A percentile compares a stretch with the other conserved stretches of the same genome.
These are phyloP conservation scores for Craseonycteris thonglongyai DNA, from an alignment of 2,113 vertebrate genomes.

Conservation along the genomic window DNA sequence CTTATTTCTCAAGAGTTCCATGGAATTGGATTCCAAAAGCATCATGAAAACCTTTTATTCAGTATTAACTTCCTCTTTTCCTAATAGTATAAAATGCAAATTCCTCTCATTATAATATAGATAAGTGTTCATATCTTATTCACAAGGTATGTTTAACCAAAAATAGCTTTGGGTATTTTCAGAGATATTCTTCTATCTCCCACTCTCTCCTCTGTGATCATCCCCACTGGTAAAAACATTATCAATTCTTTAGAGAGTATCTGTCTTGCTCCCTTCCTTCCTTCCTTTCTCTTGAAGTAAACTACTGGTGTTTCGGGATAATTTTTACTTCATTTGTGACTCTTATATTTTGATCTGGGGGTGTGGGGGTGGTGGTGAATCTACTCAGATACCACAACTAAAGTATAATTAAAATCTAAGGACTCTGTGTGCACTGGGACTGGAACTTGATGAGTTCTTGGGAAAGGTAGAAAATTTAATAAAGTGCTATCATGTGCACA, in stretches of 20 bases:
- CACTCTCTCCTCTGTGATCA: rapidly evolving
- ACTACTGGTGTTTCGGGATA: background rate
- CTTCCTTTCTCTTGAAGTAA: background rate
- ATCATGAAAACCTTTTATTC: background rate
- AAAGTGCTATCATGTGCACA: background rate
- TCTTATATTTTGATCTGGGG: background rate
- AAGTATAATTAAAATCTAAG: background rate
- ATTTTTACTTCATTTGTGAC: background rate
- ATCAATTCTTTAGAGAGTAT: background rate
- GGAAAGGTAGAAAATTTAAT: background rate
- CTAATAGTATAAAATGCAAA: background rate
- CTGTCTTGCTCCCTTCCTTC: background rate
- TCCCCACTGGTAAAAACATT: background rate
- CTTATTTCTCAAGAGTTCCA: constrained; percentile 37
- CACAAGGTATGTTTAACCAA: background rate
- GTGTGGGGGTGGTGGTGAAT: too few species aligned
- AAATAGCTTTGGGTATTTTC: background rate
- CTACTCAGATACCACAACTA: background rate
- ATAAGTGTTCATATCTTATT: background rate
- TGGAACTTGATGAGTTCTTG: background rate
- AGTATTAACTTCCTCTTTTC: background rate
- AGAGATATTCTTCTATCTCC: background rate
- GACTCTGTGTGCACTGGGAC: background rate
- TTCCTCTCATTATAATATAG: background rate
- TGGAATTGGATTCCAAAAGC: background rate